Evolutionary conservation across 2,888 invertebrate genomes (phyloP), one percentile per base, ranked within the genome.

Genomic region (Athripsodes cinereus): DNA sequence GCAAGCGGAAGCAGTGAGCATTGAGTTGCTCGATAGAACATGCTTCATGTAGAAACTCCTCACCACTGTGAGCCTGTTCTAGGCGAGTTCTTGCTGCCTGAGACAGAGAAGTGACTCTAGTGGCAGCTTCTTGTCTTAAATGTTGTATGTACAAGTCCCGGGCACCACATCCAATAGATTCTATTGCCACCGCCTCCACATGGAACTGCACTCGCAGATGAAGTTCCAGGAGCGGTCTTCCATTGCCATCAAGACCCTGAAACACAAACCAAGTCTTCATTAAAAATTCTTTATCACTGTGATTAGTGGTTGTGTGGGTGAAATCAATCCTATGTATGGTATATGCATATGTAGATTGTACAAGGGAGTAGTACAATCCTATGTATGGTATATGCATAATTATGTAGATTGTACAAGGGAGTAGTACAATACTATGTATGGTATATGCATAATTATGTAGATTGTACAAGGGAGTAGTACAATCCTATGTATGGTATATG

Each of bases 71-170:
- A 72, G 85, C 74, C 70, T 79, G 69, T 67, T 78, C 68, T 70
- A 82, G 81, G 78, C 82, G 82, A 64, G 76, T 74, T 69, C 85
- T 72, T 70, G 81, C 93, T 49, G 93, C 93, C 69, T 96, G 81
- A 64, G 90, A 81, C 69, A 94, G 86, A 67, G 87, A 74, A 53
- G 87, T 84, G 72, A 85, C 85, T 16, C 80, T 78, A 18, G 81
- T 80, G 48, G 77, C 67, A 19, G 71, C 82, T 72, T 84, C 88
- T 70, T 86, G 80, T 64, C 93, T 88, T 71, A 98, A 79, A 79
- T 98, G 97, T 67, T 93, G 82, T 78, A 95, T 98, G 76, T 97
- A 98, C 71, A 96, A 89, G 72, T 93, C 92, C 60, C 94, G 83
- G 2, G 63, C 61, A 55, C 95, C 92, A 66, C 90, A 85, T 70